Conservation (phyloP, 64 coral and sea anemone species). For the Montipora efflorescens region DNA sequence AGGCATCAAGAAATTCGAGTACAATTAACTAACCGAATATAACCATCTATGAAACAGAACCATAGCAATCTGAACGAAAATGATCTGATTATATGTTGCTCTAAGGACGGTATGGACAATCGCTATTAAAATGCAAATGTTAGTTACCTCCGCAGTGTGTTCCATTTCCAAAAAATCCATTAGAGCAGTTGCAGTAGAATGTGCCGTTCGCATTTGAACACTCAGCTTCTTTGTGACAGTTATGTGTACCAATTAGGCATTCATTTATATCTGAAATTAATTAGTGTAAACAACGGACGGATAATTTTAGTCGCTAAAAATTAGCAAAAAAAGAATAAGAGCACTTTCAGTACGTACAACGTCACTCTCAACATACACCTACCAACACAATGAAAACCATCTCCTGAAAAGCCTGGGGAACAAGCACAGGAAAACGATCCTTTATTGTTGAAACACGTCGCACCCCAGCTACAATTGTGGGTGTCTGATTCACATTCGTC, state of each 20-base stretch:
- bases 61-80: no score
- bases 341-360: no score
- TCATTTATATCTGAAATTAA: conserved; percentile 78
- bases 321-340: background rate
- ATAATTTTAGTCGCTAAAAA: background rate
- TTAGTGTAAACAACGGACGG: background rate
- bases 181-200: conserved; percentile 82
- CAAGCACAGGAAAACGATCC: conserved; percentile 24
- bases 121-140: background rate
- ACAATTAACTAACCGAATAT: no score
- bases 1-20: no score
- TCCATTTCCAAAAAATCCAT: conserved; percentile 84
- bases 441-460: conserved; percentile 19
- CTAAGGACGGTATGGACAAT: background rate
- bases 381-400: conserved; percentile 43
- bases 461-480: conserved; percentile 50
- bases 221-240: conserved; percentile 76
- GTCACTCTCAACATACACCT: background rate
- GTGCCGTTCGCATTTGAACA: conserved; percentile 88
- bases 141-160: conserved; percentile 74
- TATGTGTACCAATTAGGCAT: conserved; percentile 69
- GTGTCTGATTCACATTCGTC: conserved; percentile 33
- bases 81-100: no score
- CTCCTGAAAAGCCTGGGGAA: conserved; percentile 21
- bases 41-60: no score